Base-by-base conservation (phyloP, 2,888 invertebrate genomes). In the Chymomyza fuscimana region DNA sequence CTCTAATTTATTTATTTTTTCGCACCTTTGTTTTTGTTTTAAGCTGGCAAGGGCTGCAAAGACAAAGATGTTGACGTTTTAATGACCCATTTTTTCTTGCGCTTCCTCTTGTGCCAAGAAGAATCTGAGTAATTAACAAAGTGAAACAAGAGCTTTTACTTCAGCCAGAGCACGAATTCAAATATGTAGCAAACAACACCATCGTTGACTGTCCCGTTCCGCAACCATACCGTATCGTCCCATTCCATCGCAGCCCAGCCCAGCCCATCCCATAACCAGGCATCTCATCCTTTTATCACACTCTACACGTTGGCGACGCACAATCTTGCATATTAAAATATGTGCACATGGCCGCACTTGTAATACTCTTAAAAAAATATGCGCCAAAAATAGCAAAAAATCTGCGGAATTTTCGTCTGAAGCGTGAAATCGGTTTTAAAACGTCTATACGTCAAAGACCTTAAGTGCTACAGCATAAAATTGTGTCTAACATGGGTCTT, bases 71-170 rank as follows among this genome's bases (percentile, higher is more conserved):
- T 67, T 67, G 67, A 67, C 67, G 67, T 67, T 67, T 67, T 67
- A 67, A 67, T 67, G 67, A 67, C 67, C 67, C 67, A 67, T 67
- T 67, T 67, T 46, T 67, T 67, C 62, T 67, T 67, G 62, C 61
- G 62, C 62, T 67, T 67, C 67, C 67, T 67, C 62, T 62, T 59
- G 46, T 56, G 62, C 58, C 58, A 25, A 58, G 54, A 59, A 66
- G 67, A 67, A 67, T 67, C 67, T 67, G 67, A 67, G 67, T 67
- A 67, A 67, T 67, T 67, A 67, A 67, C 67, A 67, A 67, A 67
- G 67, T 67, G 67, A 67, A 67, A 67, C 67, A 67, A 67, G 67
- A 67, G 67, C 67, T 50, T 67, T 67, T 62, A 62, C 67, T 67
- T 67, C 56, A 19, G 58, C 58, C 58, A 58, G 58, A 25, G 58